phyloP scores from a whole-genome alignment of 2,888 invertebrate genomes.

The Ornithoptera alexandrae region DNA sequence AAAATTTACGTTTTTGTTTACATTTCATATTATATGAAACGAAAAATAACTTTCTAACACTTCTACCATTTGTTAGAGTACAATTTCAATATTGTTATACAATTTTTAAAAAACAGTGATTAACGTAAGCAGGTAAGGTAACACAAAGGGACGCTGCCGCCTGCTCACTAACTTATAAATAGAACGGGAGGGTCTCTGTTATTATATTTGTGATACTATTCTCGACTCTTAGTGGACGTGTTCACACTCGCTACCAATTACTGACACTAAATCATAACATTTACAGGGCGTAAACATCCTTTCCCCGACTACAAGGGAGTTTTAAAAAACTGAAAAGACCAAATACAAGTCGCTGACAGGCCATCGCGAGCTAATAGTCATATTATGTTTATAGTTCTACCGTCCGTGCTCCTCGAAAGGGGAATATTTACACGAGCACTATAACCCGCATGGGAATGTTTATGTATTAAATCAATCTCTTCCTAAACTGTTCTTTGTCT shows the following conservation, averaged over 20 bases:
- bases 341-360: constrained; percentile 71
- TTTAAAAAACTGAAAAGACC: constrained; percentile 62
- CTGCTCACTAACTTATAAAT: constrained; percentile 57
- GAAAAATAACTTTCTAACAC: not conserved
- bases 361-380: constrained; percentile 71
- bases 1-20: constrained; percentile 32
- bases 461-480: constrained; percentile 63
- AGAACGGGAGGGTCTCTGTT: constrained; percentile 63
- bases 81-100: not conserved
- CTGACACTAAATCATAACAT: constrained; percentile 76
- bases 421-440: constrained; percentile 57
- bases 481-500: constrained; percentile 46
- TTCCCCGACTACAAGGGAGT: constrained; percentile 46
- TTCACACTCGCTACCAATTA: constrained; percentile 77
- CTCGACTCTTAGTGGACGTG: constrained; percentile 69
- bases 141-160: constrained; percentile 21
- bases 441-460: constrained; percentile 71
- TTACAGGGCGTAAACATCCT: constrained; percentile 76
- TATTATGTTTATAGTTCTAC: constrained; percentile 63
- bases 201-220: constrained; percentile 73
- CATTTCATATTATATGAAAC: not conserved
- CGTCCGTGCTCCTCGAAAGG: constrained; percentile 51
- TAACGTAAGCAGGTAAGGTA: constrained; percentile 21
- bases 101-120: not conserved
- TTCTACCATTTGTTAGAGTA: not conserved